Base-by-base conservation (phyloP, 2,888 invertebrate genomes). In the Allolobophora icterica region DNA sequence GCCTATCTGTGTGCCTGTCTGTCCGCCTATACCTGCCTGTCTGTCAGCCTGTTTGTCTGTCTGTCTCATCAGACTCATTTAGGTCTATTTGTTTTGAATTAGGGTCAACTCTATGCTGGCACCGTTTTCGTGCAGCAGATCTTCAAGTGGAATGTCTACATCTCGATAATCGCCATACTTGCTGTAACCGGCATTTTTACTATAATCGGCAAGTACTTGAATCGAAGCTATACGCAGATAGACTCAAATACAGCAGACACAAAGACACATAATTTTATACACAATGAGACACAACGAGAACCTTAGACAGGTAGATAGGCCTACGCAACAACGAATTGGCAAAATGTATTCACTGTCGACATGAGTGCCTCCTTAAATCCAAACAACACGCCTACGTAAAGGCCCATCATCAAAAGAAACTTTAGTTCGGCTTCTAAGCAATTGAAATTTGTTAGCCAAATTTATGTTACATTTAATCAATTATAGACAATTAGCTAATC, bases 51-150 rank as follows among this genome's bases (percentile, higher is more conserved):
- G n/a, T n/a, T n/a, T n/a, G n/a, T 87, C 34, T 87, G n/a, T n/a
- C n/a, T n/a, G n/a, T n/a, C n/a, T n/a, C n/a, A n/a, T n/a, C 35
- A 8, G 11, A 87, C 87, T 87, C 38, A 15, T 87, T n/a, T 71
- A 21, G 52, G 42, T 6, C 6, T 17, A 38, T 87, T 42, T 90
- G 90, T 89, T 87, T 58, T 84, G 0, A 21, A 84, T 52, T 84
- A 93, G 93, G 93, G 93, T 89, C 93, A 93, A 89, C 92, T 95
- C 92, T 95, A 94, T 92, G 94, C 95, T 40, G 95, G 95, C 8
- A 95, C 95, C 13, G 93, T 95, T 45, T 95, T 96, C 92, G 94
- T 95, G 35, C 94, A 94, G 91, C 94, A 94, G 92, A 94, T 95
- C 21, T 93, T 95, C 21, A 93, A 94, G 24, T 95, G 95, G 95